phyloP scores from a whole-genome alignment of 1,140 invertebrate species.

The Drosophila biarmipes region DNA sequence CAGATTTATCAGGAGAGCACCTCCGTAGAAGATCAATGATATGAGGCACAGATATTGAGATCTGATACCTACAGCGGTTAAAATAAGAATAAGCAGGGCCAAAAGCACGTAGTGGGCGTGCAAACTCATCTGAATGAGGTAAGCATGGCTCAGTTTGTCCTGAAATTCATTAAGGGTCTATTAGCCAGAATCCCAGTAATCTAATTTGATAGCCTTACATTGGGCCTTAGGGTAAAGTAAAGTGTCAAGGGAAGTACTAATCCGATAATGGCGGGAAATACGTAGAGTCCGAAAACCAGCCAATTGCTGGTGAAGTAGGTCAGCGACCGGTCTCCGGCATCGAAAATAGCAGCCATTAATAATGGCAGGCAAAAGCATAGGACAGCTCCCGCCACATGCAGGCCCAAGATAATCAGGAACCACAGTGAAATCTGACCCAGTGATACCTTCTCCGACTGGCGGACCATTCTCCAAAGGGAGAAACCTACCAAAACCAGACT shows the following conservation, averaged over 20 bases:
- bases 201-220: slow-evolving; percentile 84
- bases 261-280: slow-evolving; percentile 85
- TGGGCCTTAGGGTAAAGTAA: slow-evolving; percentile 74
- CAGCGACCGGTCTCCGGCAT: slow-evolving; percentile 85
- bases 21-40: slow-evolving; percentile 67
- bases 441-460: slow-evolving; percentile 19
- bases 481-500: slow-evolving; percentile 88
- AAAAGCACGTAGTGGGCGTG: slow-evolving; percentile 59
- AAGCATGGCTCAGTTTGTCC: slow-evolving; percentile 43
- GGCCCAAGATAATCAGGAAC: slow-evolving; percentile 45
- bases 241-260: slow-evolving; percentile 49
- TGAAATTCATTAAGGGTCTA: neutral
- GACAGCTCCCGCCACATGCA: slow-evolving; percentile 48
- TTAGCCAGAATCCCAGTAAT: neutral
- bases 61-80: slow-evolving; percentile 47
- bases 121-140: slow-evolving; percentile 56
- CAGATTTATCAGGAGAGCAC: slow-evolving; percentile 60
- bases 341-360: slow-evolving; percentile 85
- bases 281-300: slow-evolving; percentile 86
- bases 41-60: slow-evolving; percentile 59
- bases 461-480: slow-evolving; percentile 62
- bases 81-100: slow-evolving; percentile 32
- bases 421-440: slow-evolving; percentile 24
- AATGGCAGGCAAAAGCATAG: slow-evolving; percentile 85
- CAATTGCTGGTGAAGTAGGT: slow-evolving; percentile 89